Percentiles rank a stretch among this genome's conserved stretches.
Evolutionary conservation across 1,140 invertebrate species (phyloP).

Genomic region (Gerris buenoi): DNA sequence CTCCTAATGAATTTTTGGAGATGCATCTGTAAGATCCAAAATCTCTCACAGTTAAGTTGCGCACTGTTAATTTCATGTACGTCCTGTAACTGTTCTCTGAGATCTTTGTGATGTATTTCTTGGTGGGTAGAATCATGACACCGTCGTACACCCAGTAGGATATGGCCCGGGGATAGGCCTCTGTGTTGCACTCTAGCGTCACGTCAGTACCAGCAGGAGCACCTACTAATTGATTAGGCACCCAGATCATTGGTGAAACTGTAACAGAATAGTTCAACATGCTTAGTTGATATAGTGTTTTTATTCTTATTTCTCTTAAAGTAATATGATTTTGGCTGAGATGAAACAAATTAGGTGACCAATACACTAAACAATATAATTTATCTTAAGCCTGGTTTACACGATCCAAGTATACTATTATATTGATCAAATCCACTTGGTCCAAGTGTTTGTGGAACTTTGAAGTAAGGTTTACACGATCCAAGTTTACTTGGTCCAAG

Average conservation of each 20-base stretch:
- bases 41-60: conserved; percentile 56
- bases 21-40: conserved; percentile 76
- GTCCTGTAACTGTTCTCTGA: conserved; percentile 68
- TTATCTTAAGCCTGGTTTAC: too few species aligned
- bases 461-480: too few species aligned
- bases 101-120: conserved; percentile 60
- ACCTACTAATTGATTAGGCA: conserved; percentile 79
- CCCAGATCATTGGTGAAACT: conserved; percentile 86
- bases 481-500: too few species aligned
- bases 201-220: conserved; percentile 75
- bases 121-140: conserved; percentile 62
- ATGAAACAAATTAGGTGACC: too few species aligned
- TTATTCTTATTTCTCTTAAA: too few species aligned
- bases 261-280: too few species aligned
- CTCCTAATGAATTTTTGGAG: conserved; percentile 84
- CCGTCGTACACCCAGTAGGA: conserved; percentile 82
- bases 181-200: conserved; percentile 81
- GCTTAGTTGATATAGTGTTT: too few species aligned
- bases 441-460: too few species aligned
- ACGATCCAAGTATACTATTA: too few species aligned
- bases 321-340: too few species aligned
- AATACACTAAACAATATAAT: too few species aligned
- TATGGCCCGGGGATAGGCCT: conserved; percentile 81
- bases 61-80: conserved; percentile 71
- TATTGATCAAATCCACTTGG: too few species aligned